These are phyloP conservation scores for Trachemys scripta DNA, from an alignment of 2,113 vertebrate genomes.

Conservation along the genomic window DNA sequence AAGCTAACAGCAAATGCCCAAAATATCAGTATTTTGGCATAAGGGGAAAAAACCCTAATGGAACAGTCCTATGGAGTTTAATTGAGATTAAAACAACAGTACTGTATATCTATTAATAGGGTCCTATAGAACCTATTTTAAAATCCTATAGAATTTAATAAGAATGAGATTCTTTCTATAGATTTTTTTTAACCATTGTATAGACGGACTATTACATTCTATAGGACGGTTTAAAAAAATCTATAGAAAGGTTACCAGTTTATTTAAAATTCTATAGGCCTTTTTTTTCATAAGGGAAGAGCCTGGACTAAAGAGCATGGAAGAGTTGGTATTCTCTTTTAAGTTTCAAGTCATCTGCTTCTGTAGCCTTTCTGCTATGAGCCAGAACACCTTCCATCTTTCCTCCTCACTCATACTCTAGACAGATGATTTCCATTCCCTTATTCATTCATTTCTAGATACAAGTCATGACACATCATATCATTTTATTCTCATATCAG, in stretches of 20 bases:
- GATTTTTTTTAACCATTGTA: not conserved
- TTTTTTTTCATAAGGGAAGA: not conserved
- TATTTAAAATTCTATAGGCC: not conserved
- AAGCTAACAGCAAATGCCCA: not conserved
- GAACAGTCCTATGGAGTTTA: not conserved
- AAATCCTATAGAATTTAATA: not conserved
- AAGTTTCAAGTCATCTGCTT: rapidly evolving
- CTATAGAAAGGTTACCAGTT: not conserved
- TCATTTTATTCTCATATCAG: not conserved
- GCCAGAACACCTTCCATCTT: rapidly evolving
- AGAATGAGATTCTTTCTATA: not conserved
- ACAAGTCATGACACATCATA: rapidly evolving
- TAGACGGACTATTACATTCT: not conserved
- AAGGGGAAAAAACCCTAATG: not conserved
- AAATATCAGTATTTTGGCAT: not conserved
- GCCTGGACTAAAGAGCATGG: not conserved
- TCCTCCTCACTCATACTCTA: rapidly evolving
- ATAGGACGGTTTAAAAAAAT: too few species aligned
- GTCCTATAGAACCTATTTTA: not conserved
- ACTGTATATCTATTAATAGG: not conserved
- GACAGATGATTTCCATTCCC: rapidly evolving
- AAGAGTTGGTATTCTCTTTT: not conserved
- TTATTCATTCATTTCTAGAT: rapidly evolving
- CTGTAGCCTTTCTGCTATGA: not conserved
- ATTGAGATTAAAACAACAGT: not conserved